These are phyloP conservation scores for Parapsyche elsis DNA, from an alignment of 1,140 invertebrate genomes.

Conservation along the genomic window DNA sequence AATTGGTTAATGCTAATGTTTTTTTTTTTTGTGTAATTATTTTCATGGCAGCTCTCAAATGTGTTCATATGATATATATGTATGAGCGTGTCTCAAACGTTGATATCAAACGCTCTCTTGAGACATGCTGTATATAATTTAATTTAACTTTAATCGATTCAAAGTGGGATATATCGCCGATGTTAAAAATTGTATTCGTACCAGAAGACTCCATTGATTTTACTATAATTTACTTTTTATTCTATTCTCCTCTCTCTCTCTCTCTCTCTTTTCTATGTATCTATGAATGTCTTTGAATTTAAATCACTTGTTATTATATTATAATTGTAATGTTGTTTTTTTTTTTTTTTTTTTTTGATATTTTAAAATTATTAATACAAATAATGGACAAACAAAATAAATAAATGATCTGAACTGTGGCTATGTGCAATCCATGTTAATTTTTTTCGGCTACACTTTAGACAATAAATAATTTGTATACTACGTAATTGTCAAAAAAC, in stretches of 20 bases:
- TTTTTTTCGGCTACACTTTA: not conserved
- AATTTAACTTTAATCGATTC: not conserved
- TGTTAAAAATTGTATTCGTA: constrained; percentile 20
- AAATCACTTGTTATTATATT: not conserved
- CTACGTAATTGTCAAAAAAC: constrained; percentile 6
- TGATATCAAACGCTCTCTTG: no score
- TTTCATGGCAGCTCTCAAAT: not conserved
- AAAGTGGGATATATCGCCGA: constrained; percentile 3
- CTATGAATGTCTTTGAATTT: not conserved
- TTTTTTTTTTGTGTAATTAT: not conserved
- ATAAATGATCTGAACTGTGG: not conserved
- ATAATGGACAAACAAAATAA: not conserved
- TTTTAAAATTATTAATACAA: not conserved
- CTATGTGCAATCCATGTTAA: not conserved
- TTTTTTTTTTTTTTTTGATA: not conserved
- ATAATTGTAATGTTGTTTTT: not conserved
- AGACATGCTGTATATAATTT: no score
- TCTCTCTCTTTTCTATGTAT: not conserved
- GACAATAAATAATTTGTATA: constrained; percentile 20
- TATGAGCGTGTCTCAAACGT: no score
- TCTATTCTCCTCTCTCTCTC: not conserved
- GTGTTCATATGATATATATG: not conserved
- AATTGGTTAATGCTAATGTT: not conserved
- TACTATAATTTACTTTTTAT: not conserved
- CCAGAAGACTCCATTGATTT: constrained; percentile 22